A percentile compares a stretch with the other conserved stretches of the same genome.
Conservation (phyloP, 2,888 invertebrate genomes). For the Enoplolaimus lenunculus region DNA sequence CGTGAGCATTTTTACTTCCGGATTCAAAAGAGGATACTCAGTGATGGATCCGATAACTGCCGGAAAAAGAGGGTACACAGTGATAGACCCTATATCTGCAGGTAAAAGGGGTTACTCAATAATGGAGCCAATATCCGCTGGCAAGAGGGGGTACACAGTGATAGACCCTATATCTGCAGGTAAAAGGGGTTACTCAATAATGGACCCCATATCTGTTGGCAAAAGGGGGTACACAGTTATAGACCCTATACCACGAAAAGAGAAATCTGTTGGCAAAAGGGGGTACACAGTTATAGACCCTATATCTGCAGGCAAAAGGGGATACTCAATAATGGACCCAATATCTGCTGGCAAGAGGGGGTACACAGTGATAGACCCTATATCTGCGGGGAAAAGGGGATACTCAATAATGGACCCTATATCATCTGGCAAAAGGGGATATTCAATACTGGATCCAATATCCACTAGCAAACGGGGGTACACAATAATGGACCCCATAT, state of each 20-base stretch:
- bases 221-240: neutral
- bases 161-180: neutral
- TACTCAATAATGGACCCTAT: neutral
- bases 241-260: neutral
- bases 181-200: neutral
- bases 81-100: neutral
- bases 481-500: neutral
- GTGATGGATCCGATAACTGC: neutral
- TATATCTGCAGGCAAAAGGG: neutral
- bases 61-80: neutral
- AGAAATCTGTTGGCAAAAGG: neutral
- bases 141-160: neutral
- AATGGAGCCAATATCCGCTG: neutral
- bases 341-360: neutral
- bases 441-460: neutral
- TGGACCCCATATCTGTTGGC: neutral
- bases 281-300: neutral
- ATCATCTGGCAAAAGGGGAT: neutral
- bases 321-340: neutral
- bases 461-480: neutral
- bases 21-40: neutral
- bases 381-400: neutral
- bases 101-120: neutral
- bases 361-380: neutral
- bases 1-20: no score